phyloP scores from a whole-genome alignment of 2,797 vertebrate genomes.

The Rhinoraja longicauda region DNA sequence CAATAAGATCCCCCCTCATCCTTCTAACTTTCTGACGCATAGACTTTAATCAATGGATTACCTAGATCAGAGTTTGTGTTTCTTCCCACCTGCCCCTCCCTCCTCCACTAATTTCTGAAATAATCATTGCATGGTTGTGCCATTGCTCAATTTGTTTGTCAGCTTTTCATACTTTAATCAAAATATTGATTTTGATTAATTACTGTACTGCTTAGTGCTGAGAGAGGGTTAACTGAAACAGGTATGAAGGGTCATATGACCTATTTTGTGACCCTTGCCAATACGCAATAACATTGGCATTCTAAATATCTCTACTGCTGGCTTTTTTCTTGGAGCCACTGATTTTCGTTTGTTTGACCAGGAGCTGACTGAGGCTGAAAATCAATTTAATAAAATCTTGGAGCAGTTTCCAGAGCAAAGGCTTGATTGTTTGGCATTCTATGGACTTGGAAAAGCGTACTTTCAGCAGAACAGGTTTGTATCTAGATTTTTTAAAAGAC shows the following conservation, averaged over 20 bases:
- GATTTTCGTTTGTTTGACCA: constrained; percentile 47
- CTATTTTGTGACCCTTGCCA: no score
- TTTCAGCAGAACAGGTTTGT: constrained; percentile 80
- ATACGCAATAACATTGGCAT: no score
- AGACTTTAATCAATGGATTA: neutral
- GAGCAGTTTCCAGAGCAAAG: constrained; percentile 62
- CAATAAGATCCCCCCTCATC: no score
- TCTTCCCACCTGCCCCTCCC: no score
- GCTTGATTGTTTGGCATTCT: constrained; percentile 76
- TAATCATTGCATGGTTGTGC: neutral
- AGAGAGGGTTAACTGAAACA: neutral
- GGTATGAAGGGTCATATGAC: neutral
- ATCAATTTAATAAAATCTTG: constrained; percentile 69
- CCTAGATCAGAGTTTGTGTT: no score
- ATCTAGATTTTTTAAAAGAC: neutral
- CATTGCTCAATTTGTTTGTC: neutral
- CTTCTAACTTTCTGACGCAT: neutral
- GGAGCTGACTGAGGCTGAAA: constrained; percentile 74
- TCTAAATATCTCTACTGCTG: neutral
- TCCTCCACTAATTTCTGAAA: no score
- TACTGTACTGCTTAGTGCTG: neutral
- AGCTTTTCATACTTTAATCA: neutral
- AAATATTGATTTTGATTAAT: neutral
- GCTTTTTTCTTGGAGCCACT: neutral
- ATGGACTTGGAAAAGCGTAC: constrained; percentile 73